Evolutionary conservation across 2,888 invertebrate genomes (phyloP).

Genomic region (Epistrophella euchroma): DNA sequence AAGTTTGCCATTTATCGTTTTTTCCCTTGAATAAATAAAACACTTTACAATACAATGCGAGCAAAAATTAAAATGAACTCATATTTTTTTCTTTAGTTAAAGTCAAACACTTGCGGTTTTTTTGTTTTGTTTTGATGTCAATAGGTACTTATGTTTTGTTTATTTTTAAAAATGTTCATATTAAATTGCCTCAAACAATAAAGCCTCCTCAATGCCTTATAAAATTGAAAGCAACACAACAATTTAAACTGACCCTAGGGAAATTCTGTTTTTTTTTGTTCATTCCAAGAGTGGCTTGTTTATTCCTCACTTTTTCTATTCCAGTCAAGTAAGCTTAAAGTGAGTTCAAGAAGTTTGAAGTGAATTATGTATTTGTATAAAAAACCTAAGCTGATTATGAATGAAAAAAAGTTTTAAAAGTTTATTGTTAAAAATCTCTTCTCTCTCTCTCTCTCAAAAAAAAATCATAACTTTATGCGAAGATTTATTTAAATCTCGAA

Average conservation of each 20-base stretch:
- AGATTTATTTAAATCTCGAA: neutral
- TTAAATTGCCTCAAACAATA: neutral
- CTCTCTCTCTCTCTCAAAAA: too few relatives aligned
- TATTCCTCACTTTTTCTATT: neutral
- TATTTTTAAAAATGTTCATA: neutral
- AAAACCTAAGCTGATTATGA: neutral
- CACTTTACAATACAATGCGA: too few relatives aligned
- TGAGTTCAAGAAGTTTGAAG: constrained; percentile 5
- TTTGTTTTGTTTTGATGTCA: neutral
- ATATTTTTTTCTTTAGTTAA: too few relatives aligned
- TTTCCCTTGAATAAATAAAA: too few relatives aligned
- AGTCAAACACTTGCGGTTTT: too few relatives aligned
- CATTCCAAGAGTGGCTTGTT: neutral
- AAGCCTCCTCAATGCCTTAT: neutral
- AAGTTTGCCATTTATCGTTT: too few relatives aligned
- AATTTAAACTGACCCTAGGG: constrained; percentile 10
- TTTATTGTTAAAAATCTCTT: neutral
- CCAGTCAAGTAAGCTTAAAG: neutral
- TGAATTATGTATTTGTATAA: neutral
- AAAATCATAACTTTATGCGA: neutral
- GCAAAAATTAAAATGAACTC: too few relatives aligned
- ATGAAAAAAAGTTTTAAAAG: constrained; percentile 1
- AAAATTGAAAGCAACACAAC: constrained; percentile 15
- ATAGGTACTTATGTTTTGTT: neutral
- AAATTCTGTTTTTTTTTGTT: neutral